Evolutionary conservation across 2,113 vertebrate species (phyloP), one percentile per base, ranked within the genome.

Genomic region (Melanostigma gelatinosum): DNA sequence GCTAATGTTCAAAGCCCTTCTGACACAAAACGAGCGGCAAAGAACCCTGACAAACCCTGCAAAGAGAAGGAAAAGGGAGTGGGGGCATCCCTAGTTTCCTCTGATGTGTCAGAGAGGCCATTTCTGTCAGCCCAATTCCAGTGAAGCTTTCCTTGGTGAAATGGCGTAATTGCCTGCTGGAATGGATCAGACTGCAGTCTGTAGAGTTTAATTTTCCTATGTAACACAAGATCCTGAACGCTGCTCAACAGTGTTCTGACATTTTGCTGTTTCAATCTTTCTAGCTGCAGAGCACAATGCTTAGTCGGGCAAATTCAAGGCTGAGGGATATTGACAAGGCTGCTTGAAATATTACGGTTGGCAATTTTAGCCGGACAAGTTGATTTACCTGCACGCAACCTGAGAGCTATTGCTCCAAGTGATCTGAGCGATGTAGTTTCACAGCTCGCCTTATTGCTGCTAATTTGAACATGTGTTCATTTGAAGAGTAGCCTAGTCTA

Each of bases 51-150:
- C 89, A 85, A 74, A n/a, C 50, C 50, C 50, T 60, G 73, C 82
- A 32, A 60, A 81, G 57, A 85, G 76, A 63, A 74, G 55, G 40
- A 58, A 55, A 57, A 29, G 16, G 44, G 36, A n/a, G 38, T n/a
- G 38, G 55, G 67, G 57, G 75, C 71, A 71, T 64, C 64, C 63
- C 61, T 46, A 34, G 58, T 73, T 85, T 77, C 58, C 55, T 85
- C 67, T 81, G 74, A 88, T 87, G 84, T 88, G 89, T 91, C 89
- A 87, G 67, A 71, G 83, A 89, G 87, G 75, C 88, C 84, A 87
- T 93, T 91, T 91, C 88, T 85, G 85, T 91, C 85, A 86, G 72
- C 76, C 69, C 92, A 93, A 93, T 92, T 92, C 89, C 81, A 57
- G 85, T 61, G 52, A 84, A 73, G 71, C 86, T 86, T 81, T 90